Percentiles rank a stretch among this genome's conserved stretches.
Evolutionary conservation across 2,888 invertebrate species (phyloP).

Genomic region (Rhagonycha fulva): DNA sequence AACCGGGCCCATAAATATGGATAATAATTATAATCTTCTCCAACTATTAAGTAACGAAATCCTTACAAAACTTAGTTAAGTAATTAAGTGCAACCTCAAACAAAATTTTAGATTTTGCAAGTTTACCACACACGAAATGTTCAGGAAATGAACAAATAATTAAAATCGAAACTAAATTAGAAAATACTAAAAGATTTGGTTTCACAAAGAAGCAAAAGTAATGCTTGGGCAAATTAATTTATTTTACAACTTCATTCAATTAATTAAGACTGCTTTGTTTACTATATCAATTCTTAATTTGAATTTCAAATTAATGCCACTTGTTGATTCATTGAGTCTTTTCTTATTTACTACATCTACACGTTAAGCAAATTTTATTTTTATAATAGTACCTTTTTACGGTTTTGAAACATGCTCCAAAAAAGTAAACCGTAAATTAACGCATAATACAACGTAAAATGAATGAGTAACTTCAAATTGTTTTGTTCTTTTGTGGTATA

Average conservation of each 20-base stretch:
- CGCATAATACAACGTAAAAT: neutral
- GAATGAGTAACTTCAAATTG: neutral
- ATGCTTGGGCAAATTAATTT: neutral
- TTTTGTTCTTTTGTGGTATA: neutral
- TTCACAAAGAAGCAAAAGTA: neutral
- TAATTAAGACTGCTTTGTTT: neutral
- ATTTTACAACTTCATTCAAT: neutral
- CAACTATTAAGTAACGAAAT: neutral
- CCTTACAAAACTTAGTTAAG: neutral
- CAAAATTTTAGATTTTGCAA: neutral
- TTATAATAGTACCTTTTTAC: neutral
- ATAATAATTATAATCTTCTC: too few relatives aligned
- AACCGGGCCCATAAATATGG: neutral
- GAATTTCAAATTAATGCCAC: constrained; percentile 1
- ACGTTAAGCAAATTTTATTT: neutral
- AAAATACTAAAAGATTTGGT: neutral
- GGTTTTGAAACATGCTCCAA: neutral
- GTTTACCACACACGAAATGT: neutral
- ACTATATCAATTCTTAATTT: neutral
- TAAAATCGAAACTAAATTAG: neutral
- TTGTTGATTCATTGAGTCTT: constrained; percentile 2
- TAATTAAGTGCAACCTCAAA: neutral
- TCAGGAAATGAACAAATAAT: neutral
- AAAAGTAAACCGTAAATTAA: neutral
- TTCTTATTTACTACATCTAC: neutral